Conservation (phyloP, 2,888 invertebrate genomes). For the Fabriciana adippe region DNA sequence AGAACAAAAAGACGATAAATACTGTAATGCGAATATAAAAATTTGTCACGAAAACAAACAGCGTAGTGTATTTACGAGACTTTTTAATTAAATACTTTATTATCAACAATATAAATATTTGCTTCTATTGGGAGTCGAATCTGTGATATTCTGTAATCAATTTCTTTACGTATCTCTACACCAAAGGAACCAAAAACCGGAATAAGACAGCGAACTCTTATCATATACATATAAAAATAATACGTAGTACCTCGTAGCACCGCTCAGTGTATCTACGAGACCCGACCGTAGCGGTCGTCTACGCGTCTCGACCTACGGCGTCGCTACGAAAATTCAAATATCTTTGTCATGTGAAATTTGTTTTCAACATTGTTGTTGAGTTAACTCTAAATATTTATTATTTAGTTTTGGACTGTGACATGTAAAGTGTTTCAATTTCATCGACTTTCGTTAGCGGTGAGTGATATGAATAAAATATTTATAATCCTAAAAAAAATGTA, state of each 20-base stretch:
- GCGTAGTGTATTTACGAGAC: neutral
- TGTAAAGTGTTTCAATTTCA: neutral
- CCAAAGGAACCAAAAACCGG: constrained; percentile 15
- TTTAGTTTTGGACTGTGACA: constrained; percentile 7
- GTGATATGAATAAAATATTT: too few species aligned
- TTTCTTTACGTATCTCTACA: neutral
- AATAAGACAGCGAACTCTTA: constrained; percentile 30
- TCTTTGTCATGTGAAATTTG: neutral
- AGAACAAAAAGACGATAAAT: too few species aligned
- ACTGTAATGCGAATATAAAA: too few species aligned
- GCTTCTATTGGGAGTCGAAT: neutral
- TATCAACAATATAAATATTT: neutral
- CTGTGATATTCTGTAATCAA: neutral
- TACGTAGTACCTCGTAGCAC: constrained; percentile 33
- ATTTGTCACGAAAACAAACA: neutral
- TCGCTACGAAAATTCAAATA: constrained; percentile 11
- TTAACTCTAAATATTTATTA: neutral
- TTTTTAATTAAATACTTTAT: too few species aligned
- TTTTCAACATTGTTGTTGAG: neutral
- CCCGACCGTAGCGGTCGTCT: constrained; percentile 36
- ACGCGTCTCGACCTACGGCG: constrained; percentile 11
- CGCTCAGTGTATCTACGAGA: constrained; percentile 36
- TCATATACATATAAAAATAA: constrained; percentile 33
- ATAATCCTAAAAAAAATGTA: too few species aligned
- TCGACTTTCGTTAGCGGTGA: too few species aligned